Percentiles rank a stretch among this genome's conserved stretches.
Evolutionary conservation across 92 coral and sea anemone species (phyloP).

Genomic region (Scolanthus callimorphus): DNA sequence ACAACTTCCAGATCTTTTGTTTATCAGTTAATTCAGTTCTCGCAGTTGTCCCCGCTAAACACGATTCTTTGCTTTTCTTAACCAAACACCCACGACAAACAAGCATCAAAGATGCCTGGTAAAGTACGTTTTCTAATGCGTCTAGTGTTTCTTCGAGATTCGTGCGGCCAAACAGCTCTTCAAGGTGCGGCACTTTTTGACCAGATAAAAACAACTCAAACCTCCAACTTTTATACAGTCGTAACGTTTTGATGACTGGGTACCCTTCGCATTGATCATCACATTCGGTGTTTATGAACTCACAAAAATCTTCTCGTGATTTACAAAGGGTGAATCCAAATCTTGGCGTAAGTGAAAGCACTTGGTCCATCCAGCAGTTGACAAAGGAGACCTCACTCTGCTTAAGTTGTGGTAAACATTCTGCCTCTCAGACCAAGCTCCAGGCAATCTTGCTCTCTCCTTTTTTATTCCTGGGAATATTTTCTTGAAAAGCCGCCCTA

Average conservation of each 20-base stretch:
- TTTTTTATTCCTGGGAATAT: too few species aligned
- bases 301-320: background rate
- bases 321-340: background rate
- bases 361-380: too few species aligned
- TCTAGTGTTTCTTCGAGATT: background rate
- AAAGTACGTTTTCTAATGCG: background rate
- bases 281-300: background rate
- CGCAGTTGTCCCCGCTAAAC: too few species aligned
- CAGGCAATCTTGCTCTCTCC: too few species aligned
- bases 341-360: slow-evolving; percentile 6
- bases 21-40: too few species aligned
- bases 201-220: slow-evolving; percentile 2
- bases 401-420: background rate
- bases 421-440: too few species aligned
- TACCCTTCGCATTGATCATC: background rate
- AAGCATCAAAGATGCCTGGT: background rate
- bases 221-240: background rate
- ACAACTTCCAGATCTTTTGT: too few species aligned
- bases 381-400: too few species aligned
- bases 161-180: too few species aligned
- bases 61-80: too few species aligned
- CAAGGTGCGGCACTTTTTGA: background rate
- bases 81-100: too few species aligned
- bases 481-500: too few species aligned
- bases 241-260: background rate